Conservation (phyloP, 2,113 vertebrate genomes). For the Cinclus mexicanus region DNA sequence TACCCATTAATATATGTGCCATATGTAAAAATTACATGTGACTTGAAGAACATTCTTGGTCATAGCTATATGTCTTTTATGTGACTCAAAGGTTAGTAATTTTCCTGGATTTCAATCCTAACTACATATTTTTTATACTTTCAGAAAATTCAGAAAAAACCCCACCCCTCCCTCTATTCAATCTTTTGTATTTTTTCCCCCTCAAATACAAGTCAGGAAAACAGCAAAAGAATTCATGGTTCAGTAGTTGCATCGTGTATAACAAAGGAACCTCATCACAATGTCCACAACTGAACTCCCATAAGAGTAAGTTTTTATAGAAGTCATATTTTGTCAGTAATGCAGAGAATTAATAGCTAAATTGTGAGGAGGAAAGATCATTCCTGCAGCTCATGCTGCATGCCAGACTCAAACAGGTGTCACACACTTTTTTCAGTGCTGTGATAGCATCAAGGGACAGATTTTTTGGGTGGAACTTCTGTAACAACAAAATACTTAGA, state of each 20-base stretch:
- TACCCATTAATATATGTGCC: background rate
- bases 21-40: background rate
- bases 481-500: background rate
- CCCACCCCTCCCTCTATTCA: background rate
- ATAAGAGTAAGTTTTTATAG: background rate
- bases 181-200: background rate
- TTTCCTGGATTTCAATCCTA: background rate
- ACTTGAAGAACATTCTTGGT: background rate
- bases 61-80: background rate
- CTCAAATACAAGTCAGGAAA: background rate
- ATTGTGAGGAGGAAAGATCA: background rate
- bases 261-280: background rate
- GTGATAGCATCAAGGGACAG: background rate
- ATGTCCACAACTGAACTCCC: background rate
- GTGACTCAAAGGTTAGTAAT: background rate
- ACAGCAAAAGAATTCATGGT: background rate
- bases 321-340: background rate
- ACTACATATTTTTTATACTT: background rate
- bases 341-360: background rate
- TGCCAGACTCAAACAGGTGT: background rate
- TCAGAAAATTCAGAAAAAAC: background rate
- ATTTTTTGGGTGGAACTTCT: background rate
- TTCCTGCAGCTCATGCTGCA: background rate
- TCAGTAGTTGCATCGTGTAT: fast-evolving
- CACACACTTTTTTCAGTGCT: background rate